Base-by-base conservation (phyloP, 2,113 vertebrate species). In the Chaetorhynchus papuensis region DNA sequence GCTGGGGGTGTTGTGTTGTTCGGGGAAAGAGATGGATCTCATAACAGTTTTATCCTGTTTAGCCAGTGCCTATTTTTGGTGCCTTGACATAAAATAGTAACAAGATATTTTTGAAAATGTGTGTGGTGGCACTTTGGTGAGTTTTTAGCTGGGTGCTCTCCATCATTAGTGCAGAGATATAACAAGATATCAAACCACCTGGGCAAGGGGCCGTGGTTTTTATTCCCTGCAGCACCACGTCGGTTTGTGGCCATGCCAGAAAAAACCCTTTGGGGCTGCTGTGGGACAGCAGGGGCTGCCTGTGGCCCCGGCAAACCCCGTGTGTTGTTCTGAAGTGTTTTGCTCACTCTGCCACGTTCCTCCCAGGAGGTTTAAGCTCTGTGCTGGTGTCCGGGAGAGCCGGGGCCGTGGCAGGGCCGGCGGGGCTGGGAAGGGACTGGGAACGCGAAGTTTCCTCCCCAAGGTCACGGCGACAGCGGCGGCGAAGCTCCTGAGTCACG, bases 81-180 rank as follows among this genome's bases (percentile, higher is more conserved):
- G 1, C 27, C 31, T 81, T 27, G 15, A 3, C 31, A 8, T n/a
- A 26, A 66, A 63, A 3, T 1, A 13, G 9, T 91, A 8, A 21
- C 16, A 90, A 20, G 41, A 27, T n/a, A 23, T 5, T 53, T 52
- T 22, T 27, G 35, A 6, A n/a, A 13, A 27, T 12, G 31, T 3
- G 0, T 7, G 22, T 1, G 2, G 56, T 50, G 74, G 20, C 28
- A 1, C 37, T 63, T 3, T 2, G 28, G 18, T 24, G 28, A 52
- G 49, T 9, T 69, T 57, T 66, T 26, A 75, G 22, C 42, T 54
- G 37, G 18, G 8, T 37, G 3, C 21, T 66, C 39, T 28, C 18
- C 2, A 0, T n/a, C 1, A 1, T 17, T 23, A 8, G 28, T 11
- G 47, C 28, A 41, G 31, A 3, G 44, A 6, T 7, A 5, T 0